These are phyloP conservation scores for Epizoanthus fatuus DNA, from an alignment of 92 coral and sea anemone genomes.

Conservation along the genomic window DNA sequence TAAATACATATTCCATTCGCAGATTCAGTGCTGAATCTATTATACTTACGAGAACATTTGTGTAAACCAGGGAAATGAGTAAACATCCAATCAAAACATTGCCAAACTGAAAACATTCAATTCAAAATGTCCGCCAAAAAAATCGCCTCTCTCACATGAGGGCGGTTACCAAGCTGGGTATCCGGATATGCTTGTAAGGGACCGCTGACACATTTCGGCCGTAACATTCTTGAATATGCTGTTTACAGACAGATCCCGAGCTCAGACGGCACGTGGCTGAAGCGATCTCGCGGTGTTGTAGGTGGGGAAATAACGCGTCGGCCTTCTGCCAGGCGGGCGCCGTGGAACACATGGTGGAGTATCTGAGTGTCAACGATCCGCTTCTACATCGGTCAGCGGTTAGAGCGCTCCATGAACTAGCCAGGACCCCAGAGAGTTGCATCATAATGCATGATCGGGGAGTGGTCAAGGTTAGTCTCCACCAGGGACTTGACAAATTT, in stretches of 20 bases:
- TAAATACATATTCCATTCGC: too few species aligned
- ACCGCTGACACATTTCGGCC: too few species aligned
- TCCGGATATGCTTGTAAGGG: too few species aligned
- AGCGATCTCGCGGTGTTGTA: constrained; percentile 74
- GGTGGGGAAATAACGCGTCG: constrained; percentile 85
- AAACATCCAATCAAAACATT: too few species aligned
- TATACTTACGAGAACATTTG: too few species aligned
- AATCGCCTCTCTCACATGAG: too few species aligned
- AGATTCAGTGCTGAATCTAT: too few species aligned
- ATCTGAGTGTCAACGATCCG: constrained; percentile 80
- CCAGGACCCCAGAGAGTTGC: constrained; percentile 87
- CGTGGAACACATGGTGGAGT: constrained; percentile 88
- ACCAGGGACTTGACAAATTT: too few species aligned
- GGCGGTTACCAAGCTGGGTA: too few species aligned
- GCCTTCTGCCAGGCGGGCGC: constrained; percentile 91
- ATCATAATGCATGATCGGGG: constrained; percentile 91
- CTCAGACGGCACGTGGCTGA: constrained; percentile 36
- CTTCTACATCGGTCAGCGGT: constrained; percentile 90
- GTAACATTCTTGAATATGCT: neutral
- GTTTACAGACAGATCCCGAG: constrained; percentile 24
- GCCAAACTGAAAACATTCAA: too few species aligned
- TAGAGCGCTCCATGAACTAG: constrained; percentile 89
- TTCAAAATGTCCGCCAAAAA: too few species aligned
- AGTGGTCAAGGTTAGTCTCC: constrained; percentile 83
- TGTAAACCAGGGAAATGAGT: too few species aligned